phyloP scores from a whole-genome alignment of 2,113 vertebrate genomes.

The Nannobrachium achirus region DNA sequence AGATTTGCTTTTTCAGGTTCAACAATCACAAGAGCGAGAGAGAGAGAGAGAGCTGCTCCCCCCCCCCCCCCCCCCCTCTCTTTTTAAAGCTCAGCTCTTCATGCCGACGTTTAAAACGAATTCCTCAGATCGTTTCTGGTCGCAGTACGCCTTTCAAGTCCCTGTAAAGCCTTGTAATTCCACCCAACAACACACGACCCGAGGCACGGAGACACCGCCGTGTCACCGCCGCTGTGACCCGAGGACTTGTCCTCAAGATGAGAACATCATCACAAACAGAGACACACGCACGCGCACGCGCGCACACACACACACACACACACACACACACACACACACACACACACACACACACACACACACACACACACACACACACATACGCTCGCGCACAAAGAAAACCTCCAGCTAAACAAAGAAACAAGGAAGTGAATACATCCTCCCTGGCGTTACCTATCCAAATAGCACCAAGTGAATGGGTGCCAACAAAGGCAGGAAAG shows the following conservation, averaged over 20 bases:
- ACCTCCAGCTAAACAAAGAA: slow-evolving; percentile 65
- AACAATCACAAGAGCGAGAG: slow-evolving; percentile 1
- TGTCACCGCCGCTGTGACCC: slow-evolving; percentile 38
- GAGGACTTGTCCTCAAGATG: slow-evolving; percentile 28
- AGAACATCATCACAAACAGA: neutral
- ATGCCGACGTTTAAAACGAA: slow-evolving; percentile 30
- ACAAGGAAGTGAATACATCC: slow-evolving; percentile 75
- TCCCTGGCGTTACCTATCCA: slow-evolving; percentile 69
- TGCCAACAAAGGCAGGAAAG: slow-evolving; percentile 81
- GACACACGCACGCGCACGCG: no score
- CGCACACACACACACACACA: no score
- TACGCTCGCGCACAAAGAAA: slow-evolving; percentile 8
- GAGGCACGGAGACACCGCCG: slow-evolving; percentile 6
- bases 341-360: no score
- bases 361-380: no score
- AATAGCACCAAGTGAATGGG: slow-evolving; percentile 60
- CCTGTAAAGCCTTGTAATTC: slow-evolving; percentile 34
- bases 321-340: no score
- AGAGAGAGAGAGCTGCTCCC: neutral
- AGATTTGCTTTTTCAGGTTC: slow-evolving; percentile 2
- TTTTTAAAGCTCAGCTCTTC: neutral
- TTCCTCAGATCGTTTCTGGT: slow-evolving; percentile 24
- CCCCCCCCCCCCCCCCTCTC: no score
- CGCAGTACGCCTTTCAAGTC: slow-evolving; percentile 14
- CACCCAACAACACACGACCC: neutral